Percentiles rank a stretch among this genome's conserved stretches.
Evolutionary conservation across 2,888 invertebrate genomes (phyloP).

Genomic region (Lepidochitona cinerea): DNA sequence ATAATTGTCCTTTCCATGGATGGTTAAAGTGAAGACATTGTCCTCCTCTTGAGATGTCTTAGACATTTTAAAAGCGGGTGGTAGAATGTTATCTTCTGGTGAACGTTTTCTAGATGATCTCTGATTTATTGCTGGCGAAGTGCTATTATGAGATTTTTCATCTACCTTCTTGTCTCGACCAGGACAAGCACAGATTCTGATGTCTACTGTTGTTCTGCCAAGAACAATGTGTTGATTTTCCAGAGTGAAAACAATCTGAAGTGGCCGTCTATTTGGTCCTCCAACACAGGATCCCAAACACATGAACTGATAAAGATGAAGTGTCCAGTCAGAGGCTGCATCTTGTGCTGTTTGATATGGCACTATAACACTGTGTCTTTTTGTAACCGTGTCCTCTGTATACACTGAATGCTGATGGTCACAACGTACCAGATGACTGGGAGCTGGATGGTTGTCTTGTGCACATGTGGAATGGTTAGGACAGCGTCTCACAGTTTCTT

Average conservation of each 20-base stretch:
- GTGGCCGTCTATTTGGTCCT: not conserved
- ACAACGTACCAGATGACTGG: conserved; percentile 1
- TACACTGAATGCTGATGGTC: not conserved
- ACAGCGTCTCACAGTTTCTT: not conserved
- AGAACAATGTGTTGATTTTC: not conserved
- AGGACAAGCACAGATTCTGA: conserved; percentile 2
- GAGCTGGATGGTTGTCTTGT: not conserved
- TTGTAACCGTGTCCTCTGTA: not conserved
- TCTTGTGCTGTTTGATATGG: not conserved
- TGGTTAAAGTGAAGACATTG: not conserved
- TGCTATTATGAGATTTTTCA: conserved; percentile 2
- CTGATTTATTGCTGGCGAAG: not conserved
- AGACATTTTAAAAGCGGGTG: too few relatives aligned
- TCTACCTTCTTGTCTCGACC: not conserved
- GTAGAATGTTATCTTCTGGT: not conserved
- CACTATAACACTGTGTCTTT: not conserved
- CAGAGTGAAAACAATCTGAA: not conserved
- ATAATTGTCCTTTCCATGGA: not conserved
- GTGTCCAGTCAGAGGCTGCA: not conserved
- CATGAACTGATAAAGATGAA: conserved; percentile 3
- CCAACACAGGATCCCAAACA: not conserved
- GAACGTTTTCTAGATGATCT: not conserved
- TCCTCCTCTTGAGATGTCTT: not conserved
- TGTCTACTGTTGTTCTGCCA: not conserved
- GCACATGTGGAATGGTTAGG: not conserved